phyloP scores from a whole-genome alignment of 2,888 invertebrate species.

The Xestobium rufovillosum region DNA sequence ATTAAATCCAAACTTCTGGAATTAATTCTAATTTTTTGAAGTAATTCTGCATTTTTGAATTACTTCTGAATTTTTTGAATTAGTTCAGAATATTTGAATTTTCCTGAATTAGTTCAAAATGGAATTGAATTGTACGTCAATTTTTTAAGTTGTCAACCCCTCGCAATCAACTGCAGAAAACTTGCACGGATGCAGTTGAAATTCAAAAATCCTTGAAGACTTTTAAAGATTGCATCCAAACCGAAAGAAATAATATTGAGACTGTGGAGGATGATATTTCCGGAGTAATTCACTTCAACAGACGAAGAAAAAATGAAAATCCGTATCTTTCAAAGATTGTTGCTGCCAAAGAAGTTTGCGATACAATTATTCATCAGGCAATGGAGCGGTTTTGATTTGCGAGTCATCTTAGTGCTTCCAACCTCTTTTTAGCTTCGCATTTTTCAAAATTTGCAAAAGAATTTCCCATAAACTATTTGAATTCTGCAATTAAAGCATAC shows the following conservation, averaged over 20 bases:
- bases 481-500: conserved; percentile 16
- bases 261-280: conserved; percentile 14
- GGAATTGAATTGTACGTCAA: too few relatives aligned
- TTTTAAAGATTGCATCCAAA: conserved; percentile 8
- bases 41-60: too few relatives aligned
- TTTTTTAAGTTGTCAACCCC: too few relatives aligned
- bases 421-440: conserved; percentile 23
- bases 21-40: too few relatives aligned
- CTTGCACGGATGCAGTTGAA: not conserved
- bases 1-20: too few relatives aligned
- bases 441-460: conserved; percentile 19
- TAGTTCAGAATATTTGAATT: too few relatives aligned
- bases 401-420: conserved; percentile 25
- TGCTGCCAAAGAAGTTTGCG: conserved; percentile 27
- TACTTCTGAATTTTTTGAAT: too few relatives aligned
- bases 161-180: conserved; percentile 22
- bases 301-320: not conserved
- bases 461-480: conserved; percentile 22
- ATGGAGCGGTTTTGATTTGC: conserved; percentile 27
- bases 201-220: not conserved
- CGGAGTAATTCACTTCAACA: conserved; percentile 9
- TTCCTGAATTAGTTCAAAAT: too few relatives aligned
- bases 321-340: conserved; percentile 7
- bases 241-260: conserved; percentile 12
- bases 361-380: conserved; percentile 24